These are phyloP conservation scores for Trichogramma evanescens DNA, from an alignment of 2,888 invertebrate genomes.

Conservation along the genomic window DNA sequence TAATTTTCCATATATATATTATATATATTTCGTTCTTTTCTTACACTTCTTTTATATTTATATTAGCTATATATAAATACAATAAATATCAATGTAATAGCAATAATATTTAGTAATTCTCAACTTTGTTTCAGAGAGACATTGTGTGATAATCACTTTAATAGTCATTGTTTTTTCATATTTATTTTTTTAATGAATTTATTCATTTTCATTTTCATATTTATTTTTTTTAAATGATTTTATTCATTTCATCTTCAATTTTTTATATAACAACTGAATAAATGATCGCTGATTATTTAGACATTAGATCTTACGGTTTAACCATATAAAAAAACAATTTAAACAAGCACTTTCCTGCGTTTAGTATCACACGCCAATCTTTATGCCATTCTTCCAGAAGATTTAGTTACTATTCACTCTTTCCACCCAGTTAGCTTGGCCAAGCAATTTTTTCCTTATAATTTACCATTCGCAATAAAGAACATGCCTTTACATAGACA, in stretches of 20 bases:
- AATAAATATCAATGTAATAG: constrained; percentile 33
- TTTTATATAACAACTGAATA: constrained; percentile 36
- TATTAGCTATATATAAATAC: constrained; percentile 25
- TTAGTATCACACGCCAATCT: constrained; percentile 8
- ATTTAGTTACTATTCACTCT: not conserved
- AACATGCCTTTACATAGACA: constrained; percentile 19
- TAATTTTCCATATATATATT: constrained; percentile 17
- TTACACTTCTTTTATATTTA: constrained; percentile 13
- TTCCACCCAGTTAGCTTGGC: not conserved
- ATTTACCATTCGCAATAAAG: constrained; percentile 9
- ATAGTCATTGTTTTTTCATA: constrained; percentile 24
- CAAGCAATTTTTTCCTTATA: constrained; percentile 2
- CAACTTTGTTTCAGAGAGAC: constrained; percentile 38
- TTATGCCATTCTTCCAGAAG: not conserved
- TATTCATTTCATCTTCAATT: constrained; percentile 23
- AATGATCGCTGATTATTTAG: constrained; percentile 34
- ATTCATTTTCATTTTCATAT: constrained; percentile 23
- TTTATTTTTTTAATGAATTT: constrained; percentile 26
- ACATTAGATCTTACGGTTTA: constrained; percentile 37
- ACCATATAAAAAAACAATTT: constrained; percentile 37
- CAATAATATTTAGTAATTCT: constrained; percentile 41
- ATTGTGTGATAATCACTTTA: constrained; percentile 32
- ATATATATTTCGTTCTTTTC: constrained; percentile 5
- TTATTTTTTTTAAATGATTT: constrained; percentile 23
- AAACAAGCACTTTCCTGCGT: constrained; percentile 28